phyloP scores from a whole-genome alignment of 37 sponge, comb jelly and placozoan species.

The Crambe crambe region DNA sequence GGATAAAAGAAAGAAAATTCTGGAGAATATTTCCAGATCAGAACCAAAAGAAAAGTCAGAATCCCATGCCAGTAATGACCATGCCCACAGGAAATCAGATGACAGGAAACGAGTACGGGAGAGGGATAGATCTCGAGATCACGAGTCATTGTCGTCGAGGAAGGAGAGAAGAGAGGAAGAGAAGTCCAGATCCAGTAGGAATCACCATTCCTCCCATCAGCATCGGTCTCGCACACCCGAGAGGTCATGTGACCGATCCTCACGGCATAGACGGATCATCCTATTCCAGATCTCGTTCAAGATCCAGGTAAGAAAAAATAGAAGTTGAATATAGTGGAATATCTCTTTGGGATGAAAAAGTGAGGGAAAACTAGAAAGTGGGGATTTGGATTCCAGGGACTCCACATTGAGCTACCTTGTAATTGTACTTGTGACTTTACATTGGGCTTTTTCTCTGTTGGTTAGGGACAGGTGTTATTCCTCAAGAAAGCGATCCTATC shows the following conservation, averaged over 20 bases:
- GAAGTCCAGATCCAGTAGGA: neutral
- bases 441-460: too few species aligned
- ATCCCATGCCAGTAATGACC: neutral
- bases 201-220: neutral
- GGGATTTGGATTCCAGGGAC: too few species aligned
- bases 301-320: neutral
- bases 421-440: too few species aligned
- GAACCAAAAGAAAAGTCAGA: neutral
- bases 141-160: neutral
- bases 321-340: neutral
- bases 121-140: neutral
- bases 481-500: neutral
- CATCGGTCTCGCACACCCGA: neutral
- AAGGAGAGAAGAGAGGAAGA: neutral
- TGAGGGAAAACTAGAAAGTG: too few species aligned
- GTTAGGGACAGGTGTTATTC: neutral
- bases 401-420: too few species aligned
- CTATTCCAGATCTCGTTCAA: neutral
- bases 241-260: neutral
- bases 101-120: neutral
- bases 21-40: neutral
- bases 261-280: neutral
- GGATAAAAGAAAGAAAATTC: neutral
- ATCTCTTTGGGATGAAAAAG: neutral
- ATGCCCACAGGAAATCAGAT: neutral